Base-by-base conservation (phyloP, 2,888 invertebrate genomes). In the Acleris literana region DNA sequence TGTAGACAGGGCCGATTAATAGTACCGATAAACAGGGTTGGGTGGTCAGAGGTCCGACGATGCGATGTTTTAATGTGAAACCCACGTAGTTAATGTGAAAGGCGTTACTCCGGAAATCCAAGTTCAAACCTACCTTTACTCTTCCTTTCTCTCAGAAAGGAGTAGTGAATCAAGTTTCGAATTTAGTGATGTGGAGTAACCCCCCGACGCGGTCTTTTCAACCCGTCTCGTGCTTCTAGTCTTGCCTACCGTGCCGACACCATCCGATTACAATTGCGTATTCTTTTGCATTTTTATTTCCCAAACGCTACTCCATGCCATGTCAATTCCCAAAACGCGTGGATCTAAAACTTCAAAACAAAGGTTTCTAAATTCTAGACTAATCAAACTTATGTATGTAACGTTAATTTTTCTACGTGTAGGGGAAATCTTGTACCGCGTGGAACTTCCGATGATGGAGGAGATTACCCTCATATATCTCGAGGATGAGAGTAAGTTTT, bases 381-480 rank as follows among this genome's bases (percentile, higher is more conserved):
- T 71, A 74, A 80, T 78, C 82, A 85, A 87, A 87, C 39, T 39
- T 39, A 39, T 87, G 79, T 90, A 85, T 89, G 85, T 92, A 93
- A 93, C 92, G 87, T 88, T 88, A 89, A 92, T 93, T 92, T 93
- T 93, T 93, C 87, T 93, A 92, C 92, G 91, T 93, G 88, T 93
- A 93, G 96, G 96, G 94, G 96, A 97, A 95, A 97, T 97, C 95
- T 96, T 97, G 95, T 97, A 96, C 94, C 96, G 96, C 94, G 96
- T 97, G 95, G 96, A 96, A 95, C 96, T 97, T 94, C 96, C 96
- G 93, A 96, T 96, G 95, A 96, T 96, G 96, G 96, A 97, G 95
- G 96, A 97, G 95, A 96, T 97, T 94, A 97, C 97, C 93, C 96
- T 97, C 95, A 96, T 97, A 94, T 97, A 96, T 96, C 96, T 97